Conservation (phyloP, 2,113 vertebrate genomes). For the Anoura caudifer region DNA sequence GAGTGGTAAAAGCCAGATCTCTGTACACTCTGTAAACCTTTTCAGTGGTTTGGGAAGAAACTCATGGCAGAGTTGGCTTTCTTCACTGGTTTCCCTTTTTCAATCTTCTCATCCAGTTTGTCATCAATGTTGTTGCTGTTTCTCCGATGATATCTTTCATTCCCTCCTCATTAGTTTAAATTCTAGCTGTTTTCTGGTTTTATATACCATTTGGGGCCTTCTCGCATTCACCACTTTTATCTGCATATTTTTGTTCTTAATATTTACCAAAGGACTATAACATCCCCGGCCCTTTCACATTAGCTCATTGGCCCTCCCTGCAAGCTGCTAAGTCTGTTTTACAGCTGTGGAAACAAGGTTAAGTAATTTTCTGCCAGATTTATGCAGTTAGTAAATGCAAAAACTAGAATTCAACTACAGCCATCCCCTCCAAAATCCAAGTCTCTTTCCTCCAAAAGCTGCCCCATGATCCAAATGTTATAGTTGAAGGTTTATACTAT, state of each 20-base stretch:
- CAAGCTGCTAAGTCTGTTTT: not conserved
- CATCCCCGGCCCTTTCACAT: not conserved
- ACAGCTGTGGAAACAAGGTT: conserved; percentile 49
- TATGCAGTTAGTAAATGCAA: not conserved
- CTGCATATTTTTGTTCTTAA: not conserved
- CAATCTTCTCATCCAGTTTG: not conserved
- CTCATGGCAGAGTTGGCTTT: not conserved
- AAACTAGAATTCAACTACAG: not conserved
- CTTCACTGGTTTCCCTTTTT: not conserved
- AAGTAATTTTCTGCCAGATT: not conserved
- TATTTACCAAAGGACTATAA: not conserved
- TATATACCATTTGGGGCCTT: not conserved
- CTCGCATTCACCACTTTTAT: not conserved
- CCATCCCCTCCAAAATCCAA: not conserved
- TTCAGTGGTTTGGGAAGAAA: not conserved
- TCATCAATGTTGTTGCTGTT: not conserved
- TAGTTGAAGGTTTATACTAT: not conserved
- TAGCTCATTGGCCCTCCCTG: not conserved
- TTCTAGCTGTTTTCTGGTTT: not conserved
- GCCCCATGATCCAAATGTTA: not conserved
- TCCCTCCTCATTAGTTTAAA: not conserved
- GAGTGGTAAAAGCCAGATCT: not conserved
- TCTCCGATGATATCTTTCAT: not conserved
- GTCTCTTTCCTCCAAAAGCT: not conserved
- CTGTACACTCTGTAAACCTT: not conserved